A percentile compares a stretch with the other conserved stretches of the same genome.
Evolutionary conservation across 2,888 invertebrate species (phyloP).

Genomic region (Habrosyne pyritoides): DNA sequence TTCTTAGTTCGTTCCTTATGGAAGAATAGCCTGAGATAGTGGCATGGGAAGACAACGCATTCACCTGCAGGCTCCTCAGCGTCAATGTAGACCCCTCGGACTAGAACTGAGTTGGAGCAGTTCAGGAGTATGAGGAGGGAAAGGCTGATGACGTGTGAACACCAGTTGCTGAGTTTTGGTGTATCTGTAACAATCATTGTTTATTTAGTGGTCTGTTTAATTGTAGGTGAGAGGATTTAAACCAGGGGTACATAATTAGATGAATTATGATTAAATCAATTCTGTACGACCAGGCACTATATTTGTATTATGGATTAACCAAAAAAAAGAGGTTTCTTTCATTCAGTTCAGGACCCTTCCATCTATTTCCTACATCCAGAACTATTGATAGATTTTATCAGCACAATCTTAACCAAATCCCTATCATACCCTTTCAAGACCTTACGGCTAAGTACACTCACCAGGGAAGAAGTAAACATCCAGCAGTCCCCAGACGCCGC

Average conservation of each 20-base stretch:
- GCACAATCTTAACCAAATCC: too few relatives aligned
- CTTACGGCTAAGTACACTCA: too few relatives aligned
- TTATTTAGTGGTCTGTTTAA: background rate
- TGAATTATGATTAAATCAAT: too few relatives aligned
- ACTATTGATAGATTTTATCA: too few relatives aligned
- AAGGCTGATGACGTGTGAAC: slow-evolving; percentile 90
- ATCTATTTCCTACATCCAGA: too few relatives aligned
- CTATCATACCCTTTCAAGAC: too few relatives aligned
- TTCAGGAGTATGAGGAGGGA: slow-evolving; percentile 90
- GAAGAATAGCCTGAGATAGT: slow-evolving; percentile 91
- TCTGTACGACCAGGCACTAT: too few relatives aligned
- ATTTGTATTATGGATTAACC: too few relatives aligned
- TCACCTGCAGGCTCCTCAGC: slow-evolving; percentile 92
- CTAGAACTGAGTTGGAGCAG: slow-evolving; percentile 93
- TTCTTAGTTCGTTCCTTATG: slow-evolving; percentile 87
- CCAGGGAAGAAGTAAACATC: slow-evolving; percentile 91
- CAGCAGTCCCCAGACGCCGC: slow-evolving; percentile 92
- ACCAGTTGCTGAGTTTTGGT: slow-evolving; percentile 90
- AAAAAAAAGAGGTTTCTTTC: too few relatives aligned
- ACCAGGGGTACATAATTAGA: too few relatives aligned
- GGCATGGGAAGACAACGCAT: slow-evolving; percentile 92
- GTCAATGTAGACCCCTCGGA: slow-evolving; percentile 94
- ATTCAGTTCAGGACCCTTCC: too few relatives aligned
- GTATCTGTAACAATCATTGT: slow-evolving; percentile 80
- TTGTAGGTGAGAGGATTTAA: background rate